These are phyloP conservation scores for Catharus bicknelli DNA, from an alignment of 2,113 vertebrate genomes.

Conservation along the genomic window DNA sequence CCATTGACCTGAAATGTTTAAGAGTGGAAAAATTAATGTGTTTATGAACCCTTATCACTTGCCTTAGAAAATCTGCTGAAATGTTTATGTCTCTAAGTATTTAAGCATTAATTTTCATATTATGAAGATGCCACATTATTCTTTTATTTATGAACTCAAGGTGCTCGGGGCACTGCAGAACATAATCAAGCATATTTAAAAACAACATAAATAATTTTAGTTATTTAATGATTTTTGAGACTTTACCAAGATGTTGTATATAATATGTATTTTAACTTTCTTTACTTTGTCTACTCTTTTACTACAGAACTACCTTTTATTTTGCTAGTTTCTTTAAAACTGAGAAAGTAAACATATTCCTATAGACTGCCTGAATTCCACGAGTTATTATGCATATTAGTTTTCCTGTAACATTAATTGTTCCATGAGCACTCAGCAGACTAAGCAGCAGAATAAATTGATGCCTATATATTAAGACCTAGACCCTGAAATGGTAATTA, in stretches of 20 bases:
- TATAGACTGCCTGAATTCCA: not conserved
- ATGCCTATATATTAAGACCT: not conserved
- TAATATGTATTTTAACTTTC: not conserved
- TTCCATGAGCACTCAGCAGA: not conserved
- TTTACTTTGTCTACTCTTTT: not conserved
- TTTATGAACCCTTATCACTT: not conserved
- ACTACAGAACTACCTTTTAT: not conserved
- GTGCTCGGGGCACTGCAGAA: constrained; percentile 13
- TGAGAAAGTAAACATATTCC: not conserved
- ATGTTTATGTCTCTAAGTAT: constrained; percentile 19
- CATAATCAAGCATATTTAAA: constrained; percentile 37
- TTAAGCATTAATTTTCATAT: constrained; percentile 46
- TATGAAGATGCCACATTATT: not conserved
- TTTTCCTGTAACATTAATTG: not conserved
- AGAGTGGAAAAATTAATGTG: not conserved
- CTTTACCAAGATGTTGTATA: not conserved
- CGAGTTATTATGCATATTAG: not conserved
- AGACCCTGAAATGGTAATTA: not conserved
- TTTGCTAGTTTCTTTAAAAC: not conserved
- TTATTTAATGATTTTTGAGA: not conserved
- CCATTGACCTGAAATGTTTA: not conserved
- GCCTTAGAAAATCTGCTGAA: constrained; percentile 1
- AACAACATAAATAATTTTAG: constrained; percentile 7
- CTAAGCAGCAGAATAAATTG: accelerated
- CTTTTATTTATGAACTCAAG: constrained; percentile 48